Conservation (phyloP, 1,140 invertebrate genomes). For the Maconellicoccus hirsutus region DNA sequence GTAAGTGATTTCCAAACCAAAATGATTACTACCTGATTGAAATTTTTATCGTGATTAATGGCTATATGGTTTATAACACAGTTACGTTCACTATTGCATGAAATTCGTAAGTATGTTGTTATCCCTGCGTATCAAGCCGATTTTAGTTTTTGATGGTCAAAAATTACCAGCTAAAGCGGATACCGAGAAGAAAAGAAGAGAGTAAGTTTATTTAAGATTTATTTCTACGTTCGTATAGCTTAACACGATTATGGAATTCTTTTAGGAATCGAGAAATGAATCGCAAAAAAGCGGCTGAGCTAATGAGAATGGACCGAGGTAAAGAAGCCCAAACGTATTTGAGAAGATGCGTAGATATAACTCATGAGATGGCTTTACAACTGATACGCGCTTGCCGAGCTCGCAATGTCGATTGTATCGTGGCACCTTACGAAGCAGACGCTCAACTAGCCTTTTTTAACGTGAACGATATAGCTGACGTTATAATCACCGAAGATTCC, state of each 20-base stretch:
- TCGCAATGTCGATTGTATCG: constrained; percentile 81
- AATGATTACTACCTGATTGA: no score
- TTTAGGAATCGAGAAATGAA: constrained; percentile 45
- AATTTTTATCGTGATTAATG: no score
- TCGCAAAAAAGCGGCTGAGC: constrained; percentile 63
- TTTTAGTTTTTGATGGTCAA: constrained; percentile 94
- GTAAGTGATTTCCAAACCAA: constrained; percentile 48
- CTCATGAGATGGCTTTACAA: constrained; percentile 78
- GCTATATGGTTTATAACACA: constrained; percentile 39
- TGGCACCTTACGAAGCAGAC: constrained; percentile 98
- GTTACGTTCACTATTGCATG: constrained; percentile 81
- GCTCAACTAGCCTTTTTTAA: constrained; percentile 92
- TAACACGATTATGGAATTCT: background rate
- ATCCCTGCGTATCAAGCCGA: constrained; percentile 69
- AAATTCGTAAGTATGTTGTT: constrained; percentile 75
- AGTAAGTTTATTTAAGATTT: constrained; percentile 43
- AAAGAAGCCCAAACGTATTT: constrained; percentile 73
- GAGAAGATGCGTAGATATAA: constrained; percentile 75
- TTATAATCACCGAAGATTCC: constrained; percentile 96
- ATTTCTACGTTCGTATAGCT: background rate
- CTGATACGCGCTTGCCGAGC: constrained; percentile 64
- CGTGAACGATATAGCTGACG: constrained; percentile 66
- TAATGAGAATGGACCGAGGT: constrained; percentile 62
- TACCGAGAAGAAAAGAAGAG: constrained; percentile 73
- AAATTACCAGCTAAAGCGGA: constrained; percentile 82